phyloP scores from a whole-genome alignment of 2,888 invertebrate species.

The Lochmaea capreae region DNA sequence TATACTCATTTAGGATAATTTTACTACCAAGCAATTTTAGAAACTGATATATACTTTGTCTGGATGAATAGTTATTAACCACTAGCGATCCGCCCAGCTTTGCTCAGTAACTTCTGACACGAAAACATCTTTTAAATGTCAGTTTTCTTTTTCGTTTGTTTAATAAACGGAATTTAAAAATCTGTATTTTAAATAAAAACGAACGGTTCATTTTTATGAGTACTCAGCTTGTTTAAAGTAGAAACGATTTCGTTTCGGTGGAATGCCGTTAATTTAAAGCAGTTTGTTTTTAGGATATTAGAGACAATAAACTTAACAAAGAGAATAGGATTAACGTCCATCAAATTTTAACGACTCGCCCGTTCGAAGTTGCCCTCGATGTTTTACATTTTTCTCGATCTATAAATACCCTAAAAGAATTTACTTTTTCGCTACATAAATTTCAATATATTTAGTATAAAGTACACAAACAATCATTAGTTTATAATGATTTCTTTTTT shows the following conservation, averaged over 20 bases:
- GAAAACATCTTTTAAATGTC: too few species aligned
- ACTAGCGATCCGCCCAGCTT: too few species aligned
- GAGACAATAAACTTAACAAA: slow-evolving; percentile 10
- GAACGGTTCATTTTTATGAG: background rate
- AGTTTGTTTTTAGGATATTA: slow-evolving; percentile 8
- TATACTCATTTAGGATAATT: too few species aligned
- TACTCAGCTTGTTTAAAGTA: background rate
- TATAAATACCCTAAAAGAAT: background rate
- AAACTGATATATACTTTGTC: too few species aligned
- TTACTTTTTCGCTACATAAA: slow-evolving; percentile 4
- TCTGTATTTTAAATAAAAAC: background rate
- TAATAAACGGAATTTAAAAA: too few species aligned
- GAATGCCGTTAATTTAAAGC: background rate
- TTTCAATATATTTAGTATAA: background rate
- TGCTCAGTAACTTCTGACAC: too few species aligned
- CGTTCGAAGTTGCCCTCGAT: slow-evolving; percentile 7
- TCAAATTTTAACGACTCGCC: slow-evolving; percentile 6
- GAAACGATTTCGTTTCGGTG: background rate
- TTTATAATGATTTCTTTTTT: background rate
- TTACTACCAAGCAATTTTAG: too few species aligned
- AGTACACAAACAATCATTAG: slow-evolving; percentile 2
- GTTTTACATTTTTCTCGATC: background rate
- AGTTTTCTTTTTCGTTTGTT: too few species aligned
- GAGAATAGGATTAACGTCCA: slow-evolving; percentile 11
- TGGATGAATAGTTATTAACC: too few species aligned